A percentile compares a stretch with the other conserved stretches of the same genome.
Conservation (phyloP, 2,797 vertebrate species). For the Brachymystax lenok region DNA sequence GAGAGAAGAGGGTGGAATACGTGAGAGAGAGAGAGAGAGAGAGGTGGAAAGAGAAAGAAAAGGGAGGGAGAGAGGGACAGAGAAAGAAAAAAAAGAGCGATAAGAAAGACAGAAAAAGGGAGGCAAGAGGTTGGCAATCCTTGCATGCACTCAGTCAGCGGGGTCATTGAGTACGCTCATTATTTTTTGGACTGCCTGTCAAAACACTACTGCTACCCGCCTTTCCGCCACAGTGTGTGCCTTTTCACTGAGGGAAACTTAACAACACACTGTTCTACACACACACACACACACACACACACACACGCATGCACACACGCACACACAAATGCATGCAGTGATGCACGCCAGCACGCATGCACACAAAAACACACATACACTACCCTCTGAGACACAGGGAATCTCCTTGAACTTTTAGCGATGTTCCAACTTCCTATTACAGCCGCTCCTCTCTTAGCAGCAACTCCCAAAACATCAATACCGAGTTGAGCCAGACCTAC, state of each 20-base stretch:
- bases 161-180: slow-evolving; percentile 77
- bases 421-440: slow-evolving; percentile 23
- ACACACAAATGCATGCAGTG: not conserved
- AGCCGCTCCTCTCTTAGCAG: slow-evolving; percentile 44
- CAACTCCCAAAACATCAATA: slow-evolving; percentile 46
- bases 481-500: slow-evolving; percentile 4
- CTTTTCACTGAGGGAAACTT: slow-evolving; percentile 31
- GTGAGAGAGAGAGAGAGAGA: not conserved
- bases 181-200: slow-evolving; percentile 74
- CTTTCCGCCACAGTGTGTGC: slow-evolving; percentile 37
- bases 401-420: slow-evolving; percentile 34
- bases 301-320: slow-evolving; percentile 37
- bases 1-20: not conserved
- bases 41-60: not conserved
- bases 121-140: slow-evolving; percentile 64
- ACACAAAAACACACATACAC: slow-evolving; percentile 28
- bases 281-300: slow-evolving; percentile 42
- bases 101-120: slow-evolving; percentile 47
- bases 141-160: slow-evolving; percentile 68
- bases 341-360: slow-evolving; percentile 2
- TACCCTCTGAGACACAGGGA: slow-evolving; percentile 6
- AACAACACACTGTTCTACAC: slow-evolving; percentile 46
- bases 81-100: slow-evolving; percentile 27
- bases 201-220: slow-evolving; percentile 70
- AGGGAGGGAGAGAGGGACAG: slow-evolving; percentile 18